phyloP scores from a whole-genome alignment of 2,888 invertebrate genomes.

The Syritta pipiens region DNA sequence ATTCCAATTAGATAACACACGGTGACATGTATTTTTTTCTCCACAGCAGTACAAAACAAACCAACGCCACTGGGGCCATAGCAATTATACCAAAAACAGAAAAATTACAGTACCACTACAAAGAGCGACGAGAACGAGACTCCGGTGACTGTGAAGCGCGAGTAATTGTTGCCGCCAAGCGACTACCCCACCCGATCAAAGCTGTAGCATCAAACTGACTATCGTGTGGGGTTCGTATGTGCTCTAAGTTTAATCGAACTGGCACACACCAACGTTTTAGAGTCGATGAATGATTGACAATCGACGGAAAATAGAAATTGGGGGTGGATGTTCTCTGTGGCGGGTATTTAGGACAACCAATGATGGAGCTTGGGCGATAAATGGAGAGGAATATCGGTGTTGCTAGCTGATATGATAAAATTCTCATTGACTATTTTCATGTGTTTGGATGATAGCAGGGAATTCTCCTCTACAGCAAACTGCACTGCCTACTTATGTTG shows the following conservation, averaged over 20 bases:
- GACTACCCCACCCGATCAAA: too few relatives aligned
- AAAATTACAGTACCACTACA: slow-evolving; percentile 14
- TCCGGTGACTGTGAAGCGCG: too few relatives aligned
- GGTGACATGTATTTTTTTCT: slow-evolving; percentile 39
- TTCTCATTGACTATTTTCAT: too few relatives aligned
- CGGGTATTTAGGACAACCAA: not conserved
- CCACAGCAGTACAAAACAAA: slow-evolving; percentile 10
- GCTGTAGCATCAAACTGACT: too few relatives aligned
- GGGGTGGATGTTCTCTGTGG: slow-evolving; percentile 43
- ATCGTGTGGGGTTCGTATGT: slow-evolving; percentile 14
- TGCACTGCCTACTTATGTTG: not conserved
- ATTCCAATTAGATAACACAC: slow-evolving; percentile 60
- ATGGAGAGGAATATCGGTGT: too few relatives aligned
- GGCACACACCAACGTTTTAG: slow-evolving; percentile 12
- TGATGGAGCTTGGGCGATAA: not conserved
- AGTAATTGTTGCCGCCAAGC: not conserved
- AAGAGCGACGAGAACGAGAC: slow-evolving; percentile 3
- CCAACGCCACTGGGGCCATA: slow-evolving; percentile 8
- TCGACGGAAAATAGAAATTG: slow-evolving; percentile 28
- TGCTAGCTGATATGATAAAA: too few relatives aligned
- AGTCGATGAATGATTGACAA: slow-evolving; percentile 43
- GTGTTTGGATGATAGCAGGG: too few relatives aligned
- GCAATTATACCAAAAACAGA: slow-evolving; percentile 49
- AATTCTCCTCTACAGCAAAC: too few relatives aligned
- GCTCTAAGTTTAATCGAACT: not conserved